phyloP scores from a whole-genome alignment of 2,797 vertebrate genomes.

The Megaceryle alcyon region DNA sequence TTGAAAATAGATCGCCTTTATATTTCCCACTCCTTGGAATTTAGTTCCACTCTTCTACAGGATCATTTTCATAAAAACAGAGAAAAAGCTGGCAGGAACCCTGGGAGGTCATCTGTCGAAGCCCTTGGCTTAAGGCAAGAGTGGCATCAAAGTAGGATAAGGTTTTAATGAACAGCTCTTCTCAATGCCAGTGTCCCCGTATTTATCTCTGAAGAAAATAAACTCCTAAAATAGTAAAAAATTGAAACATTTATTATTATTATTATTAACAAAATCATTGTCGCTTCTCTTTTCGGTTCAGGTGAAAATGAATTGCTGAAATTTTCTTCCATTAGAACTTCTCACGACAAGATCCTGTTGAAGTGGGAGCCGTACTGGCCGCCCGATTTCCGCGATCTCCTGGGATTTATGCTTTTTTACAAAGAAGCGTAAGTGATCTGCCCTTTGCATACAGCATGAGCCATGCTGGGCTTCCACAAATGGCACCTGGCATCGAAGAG shows the following conservation, averaged over 20 bases:
- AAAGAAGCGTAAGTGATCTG: slow-evolving; percentile 93
- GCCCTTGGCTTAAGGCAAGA: not conserved
- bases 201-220: not conserved
- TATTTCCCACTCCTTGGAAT: not conserved
- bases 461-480: not conserved
- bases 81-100: not conserved
- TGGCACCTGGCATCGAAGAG: not conserved
- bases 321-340: slow-evolving; percentile 85
- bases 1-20: not conserved
- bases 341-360: slow-evolving; percentile 87
- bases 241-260: not conserved
- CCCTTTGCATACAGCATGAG: fast-evolving
- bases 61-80: not conserved
- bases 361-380: slow-evolving; percentile 96
- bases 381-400: slow-evolving; percentile 90
- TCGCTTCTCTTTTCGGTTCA: slow-evolving; percentile 39
- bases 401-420: slow-evolving; percentile 98
- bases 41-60: not conserved
- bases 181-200: not conserved
- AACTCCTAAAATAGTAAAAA: not conserved
- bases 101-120: not conserved
- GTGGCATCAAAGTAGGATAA: not conserved
- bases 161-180: not conserved
- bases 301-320: slow-evolving; percentile 92
- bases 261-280: not conserved